Evolutionary conservation across 2,888 invertebrate genomes (phyloP).

Genomic region (Neocrepidodera transversa): DNA sequence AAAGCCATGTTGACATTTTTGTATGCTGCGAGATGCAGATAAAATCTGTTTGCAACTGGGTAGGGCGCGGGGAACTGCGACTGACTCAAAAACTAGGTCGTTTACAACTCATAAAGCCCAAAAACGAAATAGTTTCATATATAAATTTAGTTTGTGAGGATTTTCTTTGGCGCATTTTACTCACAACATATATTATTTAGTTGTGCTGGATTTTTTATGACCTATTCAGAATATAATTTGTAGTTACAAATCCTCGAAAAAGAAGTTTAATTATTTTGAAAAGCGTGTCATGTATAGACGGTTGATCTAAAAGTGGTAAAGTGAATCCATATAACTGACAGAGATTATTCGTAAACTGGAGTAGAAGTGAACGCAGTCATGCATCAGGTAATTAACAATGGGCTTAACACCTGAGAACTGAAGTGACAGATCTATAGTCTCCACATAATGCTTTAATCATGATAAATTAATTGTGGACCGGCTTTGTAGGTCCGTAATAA

Average conservation of each 20-base stretch:
- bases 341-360: no score
- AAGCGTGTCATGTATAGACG: no score
- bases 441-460: constrained; percentile 22
- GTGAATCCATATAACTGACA: no score
- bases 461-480: constrained; percentile 25
- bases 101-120: constrained; percentile 54
- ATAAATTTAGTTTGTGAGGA: constrained; percentile 39
- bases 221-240: no score
- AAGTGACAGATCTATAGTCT: constrained; percentile 30
- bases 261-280: no score
- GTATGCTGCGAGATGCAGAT: constrained; percentile 15
- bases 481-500: constrained; percentile 10
- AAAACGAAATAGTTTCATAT: constrained; percentile 51
- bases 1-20: constrained; percentile 12
- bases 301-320: no score
- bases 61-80: neutral
- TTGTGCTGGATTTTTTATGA: neutral
- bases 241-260: no score
- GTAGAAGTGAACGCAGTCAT: no score
- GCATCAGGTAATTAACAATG: constrained; percentile 23
- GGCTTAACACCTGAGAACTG: constrained; percentile 27
- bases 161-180: constrained; percentile 29
- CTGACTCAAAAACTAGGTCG: constrained; percentile 28
- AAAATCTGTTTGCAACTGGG: constrained; percentile 6
- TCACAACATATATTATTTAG: constrained; percentile 26